Evolutionary conservation across 2,888 invertebrate genomes (phyloP).

Genomic region (Drosophila algonquin): DNA sequence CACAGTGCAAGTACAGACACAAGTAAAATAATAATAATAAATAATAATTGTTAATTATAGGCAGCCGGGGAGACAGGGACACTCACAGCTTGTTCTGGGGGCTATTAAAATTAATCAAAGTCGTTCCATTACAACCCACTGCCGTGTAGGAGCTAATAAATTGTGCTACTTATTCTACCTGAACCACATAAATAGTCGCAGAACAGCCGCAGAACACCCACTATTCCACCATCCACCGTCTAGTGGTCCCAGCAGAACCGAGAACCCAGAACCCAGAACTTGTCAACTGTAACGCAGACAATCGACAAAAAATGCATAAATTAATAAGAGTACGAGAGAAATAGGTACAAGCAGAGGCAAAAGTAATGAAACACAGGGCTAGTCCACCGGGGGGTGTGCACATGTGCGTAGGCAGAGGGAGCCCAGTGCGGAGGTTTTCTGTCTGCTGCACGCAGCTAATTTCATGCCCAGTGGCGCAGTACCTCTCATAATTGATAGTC

Average conservation of each 20-base stretch:
- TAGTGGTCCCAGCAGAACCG: conserved; percentile 9
- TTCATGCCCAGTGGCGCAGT: conserved; percentile 73
- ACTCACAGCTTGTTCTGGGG: conserved; percentile 37
- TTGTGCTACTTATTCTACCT: conserved; percentile 34
- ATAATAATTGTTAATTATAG: conserved; percentile 45
- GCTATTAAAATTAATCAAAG: conserved; percentile 67
- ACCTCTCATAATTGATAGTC: conserved; percentile 67
- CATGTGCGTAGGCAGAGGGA: conserved; percentile 11
- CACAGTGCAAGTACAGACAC: conserved; percentile 3
- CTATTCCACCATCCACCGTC: conserved; percentile 8
- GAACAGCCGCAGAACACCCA: conserved; percentile 31
- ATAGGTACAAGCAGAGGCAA: conserved; percentile 6
- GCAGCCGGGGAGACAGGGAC: conserved; percentile 13
- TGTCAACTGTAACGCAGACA: conserved; percentile 78
- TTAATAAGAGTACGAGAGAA: conserved; percentile 60
- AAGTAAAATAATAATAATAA: conserved; percentile 32
- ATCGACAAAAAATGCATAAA: conserved; percentile 72
- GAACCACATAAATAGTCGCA: conserved; percentile 31
- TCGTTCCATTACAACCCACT: conserved; percentile 54
- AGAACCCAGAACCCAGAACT: conserved; percentile 44
- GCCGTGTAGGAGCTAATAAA: conserved; percentile 48
- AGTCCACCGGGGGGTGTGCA: conserved; percentile 8
- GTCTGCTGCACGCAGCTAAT: conserved; percentile 68
- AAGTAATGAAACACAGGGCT: conserved; percentile 60
- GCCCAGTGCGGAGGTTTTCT: background rate